phyloP scores from a whole-genome alignment of 2,113 vertebrate species.

The Lepisosteus osseus region DNA sequence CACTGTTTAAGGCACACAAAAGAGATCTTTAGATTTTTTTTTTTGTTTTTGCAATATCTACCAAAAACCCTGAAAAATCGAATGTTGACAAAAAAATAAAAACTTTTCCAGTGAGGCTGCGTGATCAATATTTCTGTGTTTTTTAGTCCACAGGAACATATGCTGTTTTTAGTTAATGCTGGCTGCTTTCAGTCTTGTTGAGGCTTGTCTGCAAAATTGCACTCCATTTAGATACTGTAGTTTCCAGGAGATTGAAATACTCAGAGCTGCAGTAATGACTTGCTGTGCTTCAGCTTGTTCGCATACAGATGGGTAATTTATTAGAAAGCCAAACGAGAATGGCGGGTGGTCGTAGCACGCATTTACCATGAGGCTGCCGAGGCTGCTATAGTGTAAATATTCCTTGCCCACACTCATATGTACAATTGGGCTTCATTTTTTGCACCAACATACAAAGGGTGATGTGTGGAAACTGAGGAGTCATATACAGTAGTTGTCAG shows the following conservation, averaged over 20 bases:
- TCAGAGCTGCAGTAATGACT: constrained; percentile 19
- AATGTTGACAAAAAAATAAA: too few relatives aligned
- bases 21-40: too few relatives aligned
- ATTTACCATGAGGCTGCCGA: background rate
- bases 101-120: too few relatives aligned
- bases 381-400: background rate
- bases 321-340: constrained; percentile 7
- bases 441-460: too few relatives aligned
- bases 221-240: constrained; percentile 25
- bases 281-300: constrained; percentile 33
- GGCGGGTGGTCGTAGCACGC: constrained; percentile 10
- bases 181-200: constrained; percentile 16
- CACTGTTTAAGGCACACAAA: too few relatives aligned
- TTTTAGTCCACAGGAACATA: too few relatives aligned
- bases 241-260: constrained; percentile 32
- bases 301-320: constrained; percentile 23
- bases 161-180: constrained; percentile 6
- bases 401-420: background rate
- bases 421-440: too few relatives aligned
- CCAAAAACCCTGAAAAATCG: too few relatives aligned
- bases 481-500: too few relatives aligned
- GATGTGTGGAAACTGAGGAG: too few relatives aligned
- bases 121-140: too few relatives aligned
- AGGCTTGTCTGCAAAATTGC: constrained; percentile 23
- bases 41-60: too few relatives aligned